phyloP scores from a whole-genome alignment of 2,888 invertebrate species.

The Bellardia pandia region DNA sequence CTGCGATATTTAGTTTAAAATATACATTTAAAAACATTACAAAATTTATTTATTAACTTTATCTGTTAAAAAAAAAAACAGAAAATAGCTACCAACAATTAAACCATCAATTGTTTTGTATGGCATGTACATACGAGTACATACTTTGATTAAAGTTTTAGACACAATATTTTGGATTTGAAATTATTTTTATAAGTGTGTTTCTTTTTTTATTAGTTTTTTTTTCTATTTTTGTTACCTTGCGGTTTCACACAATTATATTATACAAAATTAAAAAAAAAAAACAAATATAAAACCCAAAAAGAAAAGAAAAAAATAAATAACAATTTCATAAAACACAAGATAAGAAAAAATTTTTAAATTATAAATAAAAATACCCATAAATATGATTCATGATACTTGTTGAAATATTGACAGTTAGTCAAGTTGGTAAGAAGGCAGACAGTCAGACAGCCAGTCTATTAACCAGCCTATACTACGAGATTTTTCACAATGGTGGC shows the following conservation, averaged over 20 bases:
- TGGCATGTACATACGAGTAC: not conserved
- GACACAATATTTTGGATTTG: conserved; percentile 4
- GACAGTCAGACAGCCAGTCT: not conserved
- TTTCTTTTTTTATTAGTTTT: not conserved
- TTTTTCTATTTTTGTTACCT: conserved; percentile 44
- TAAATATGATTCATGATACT: conserved; percentile 60
- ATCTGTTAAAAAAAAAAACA: not conserved
- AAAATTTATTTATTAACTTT: not conserved
- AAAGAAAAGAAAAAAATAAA: conserved; percentile 23
- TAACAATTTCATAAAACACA: conserved; percentile 22
- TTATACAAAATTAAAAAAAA: conserved; percentile 50
- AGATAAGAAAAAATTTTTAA: conserved; percentile 61
- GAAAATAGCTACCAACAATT: not conserved
- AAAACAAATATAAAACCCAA: conserved; percentile 5
- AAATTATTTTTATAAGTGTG: not conserved
- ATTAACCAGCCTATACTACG: not conserved
- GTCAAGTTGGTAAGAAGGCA: not conserved
- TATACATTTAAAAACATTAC: not conserved
- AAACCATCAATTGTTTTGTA: not conserved
- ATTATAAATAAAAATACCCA: conserved; percentile 51
- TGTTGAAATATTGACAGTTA: conserved; percentile 20
- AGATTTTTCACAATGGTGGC: not conserved
- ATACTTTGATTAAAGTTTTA: conserved; percentile 6
- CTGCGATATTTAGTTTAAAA: too few species aligned
- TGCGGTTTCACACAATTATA: conserved; percentile 55